Evolutionary conservation across 1,140 invertebrate species (phyloP).

Genomic region (Meloidogyne exigua): DNA sequence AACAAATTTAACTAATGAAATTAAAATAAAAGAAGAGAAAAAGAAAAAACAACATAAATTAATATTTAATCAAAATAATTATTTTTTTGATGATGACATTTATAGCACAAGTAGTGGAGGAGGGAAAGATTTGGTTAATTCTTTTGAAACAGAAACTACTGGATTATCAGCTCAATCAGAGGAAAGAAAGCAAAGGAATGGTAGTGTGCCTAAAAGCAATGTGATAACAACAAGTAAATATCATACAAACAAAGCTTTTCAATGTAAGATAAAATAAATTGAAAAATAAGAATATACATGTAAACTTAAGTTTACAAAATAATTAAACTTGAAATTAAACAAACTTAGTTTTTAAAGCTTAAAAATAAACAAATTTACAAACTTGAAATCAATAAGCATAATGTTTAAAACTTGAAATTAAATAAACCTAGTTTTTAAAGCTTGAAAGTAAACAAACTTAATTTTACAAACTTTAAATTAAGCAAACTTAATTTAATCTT

Average conservation of each 20-base stretch:
- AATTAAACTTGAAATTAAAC: no score
- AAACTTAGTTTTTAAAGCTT: no score
- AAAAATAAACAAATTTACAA: no score
- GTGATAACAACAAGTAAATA: background rate
- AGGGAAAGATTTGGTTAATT: background rate
- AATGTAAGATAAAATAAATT: background rate
- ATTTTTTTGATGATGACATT: background rate
- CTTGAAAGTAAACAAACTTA: background rate
- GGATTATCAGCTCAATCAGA: slow-evolving; percentile 4
- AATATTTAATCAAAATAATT: background rate
- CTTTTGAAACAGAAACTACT: background rate
- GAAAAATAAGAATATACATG: no score
- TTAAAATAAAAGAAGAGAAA: background rate
- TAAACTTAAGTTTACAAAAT: no score
- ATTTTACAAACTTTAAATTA: background rate
- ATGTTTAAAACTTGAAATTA: no score
- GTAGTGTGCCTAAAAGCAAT: background rate
- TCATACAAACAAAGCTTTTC: background rate
- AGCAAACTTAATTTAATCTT: no score
- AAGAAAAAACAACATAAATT: background rate
- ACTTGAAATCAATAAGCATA: no score
- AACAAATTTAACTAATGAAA: background rate
- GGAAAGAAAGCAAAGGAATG: background rate
- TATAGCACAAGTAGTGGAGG: background rate
- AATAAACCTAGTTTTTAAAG: no score